These are phyloP conservation scores for Platyscapa corneri DNA, from an alignment of 1,140 invertebrate genomes.

Conservation along the genomic window DNA sequence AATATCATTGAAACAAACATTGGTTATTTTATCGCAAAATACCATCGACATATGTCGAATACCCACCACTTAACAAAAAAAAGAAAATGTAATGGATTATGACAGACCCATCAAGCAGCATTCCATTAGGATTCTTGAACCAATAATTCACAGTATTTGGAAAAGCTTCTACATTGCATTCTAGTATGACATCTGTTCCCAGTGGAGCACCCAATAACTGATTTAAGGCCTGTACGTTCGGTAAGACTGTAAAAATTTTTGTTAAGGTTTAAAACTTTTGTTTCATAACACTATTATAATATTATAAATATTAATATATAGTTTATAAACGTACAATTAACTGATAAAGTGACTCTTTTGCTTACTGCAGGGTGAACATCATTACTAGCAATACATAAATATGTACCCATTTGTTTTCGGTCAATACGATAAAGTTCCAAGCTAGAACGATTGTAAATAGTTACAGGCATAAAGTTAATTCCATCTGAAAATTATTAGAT, in stretches of 20 bases:
- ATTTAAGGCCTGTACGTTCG: slow-evolving; percentile 86
- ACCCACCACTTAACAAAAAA: background rate
- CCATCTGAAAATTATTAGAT: slow-evolving; percentile 37
- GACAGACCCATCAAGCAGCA: slow-evolving; percentile 83
- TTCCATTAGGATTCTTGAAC: slow-evolving; percentile 85
- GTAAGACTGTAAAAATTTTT: slow-evolving; percentile 79
- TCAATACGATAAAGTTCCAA: slow-evolving; percentile 85
- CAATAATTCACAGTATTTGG: slow-evolving; percentile 90
- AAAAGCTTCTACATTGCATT: slow-evolving; percentile 88
- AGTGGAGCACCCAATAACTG: slow-evolving; percentile 88
- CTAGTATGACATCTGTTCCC: slow-evolving; percentile 85
- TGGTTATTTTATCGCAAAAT: background rate
- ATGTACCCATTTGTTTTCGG: slow-evolving; percentile 89
- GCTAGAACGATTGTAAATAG: slow-evolving; percentile 83
- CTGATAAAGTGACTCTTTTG: slow-evolving; percentile 88
- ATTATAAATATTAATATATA: background rate
- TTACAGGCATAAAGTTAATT: slow-evolving; percentile 56
- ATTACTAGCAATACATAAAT: slow-evolving; percentile 91
- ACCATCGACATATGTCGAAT: background rate
- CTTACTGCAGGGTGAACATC: slow-evolving; percentile 92
- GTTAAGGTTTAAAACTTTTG: background rate
- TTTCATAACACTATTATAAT: background rate
- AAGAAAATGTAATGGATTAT: background rate
- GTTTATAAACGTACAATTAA: slow-evolving; percentile 85
- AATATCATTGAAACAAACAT: background rate